Conservation (phyloP, 2,113 vertebrate genomes). For the Psilopogon haemacephalus region DNA sequence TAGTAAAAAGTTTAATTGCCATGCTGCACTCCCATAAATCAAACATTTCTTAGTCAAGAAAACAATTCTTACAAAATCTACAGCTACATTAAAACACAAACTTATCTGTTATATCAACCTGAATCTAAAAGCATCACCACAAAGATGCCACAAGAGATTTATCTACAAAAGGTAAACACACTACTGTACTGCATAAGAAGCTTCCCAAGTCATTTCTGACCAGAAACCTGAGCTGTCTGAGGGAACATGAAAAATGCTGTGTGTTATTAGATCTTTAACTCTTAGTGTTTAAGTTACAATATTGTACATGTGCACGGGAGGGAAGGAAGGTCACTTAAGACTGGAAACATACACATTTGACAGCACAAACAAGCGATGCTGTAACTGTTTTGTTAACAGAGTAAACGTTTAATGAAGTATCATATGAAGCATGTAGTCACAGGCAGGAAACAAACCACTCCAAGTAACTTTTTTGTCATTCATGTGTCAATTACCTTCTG, state of each 20-base stretch:
- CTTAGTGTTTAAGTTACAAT: background rate
- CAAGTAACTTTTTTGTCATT: background rate
- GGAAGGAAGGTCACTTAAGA: background rate
- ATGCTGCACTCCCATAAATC: background rate
- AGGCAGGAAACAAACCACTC: background rate
- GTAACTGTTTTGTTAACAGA: too few relatives aligned
- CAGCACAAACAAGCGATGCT: background rate
- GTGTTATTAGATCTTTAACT: background rate
- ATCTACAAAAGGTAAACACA: background rate
- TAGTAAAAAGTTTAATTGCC: background rate
- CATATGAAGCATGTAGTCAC: background rate
- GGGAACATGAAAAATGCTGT: background rate
- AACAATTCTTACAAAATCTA: background rate
- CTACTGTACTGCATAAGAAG: background rate
- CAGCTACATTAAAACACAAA: background rate
- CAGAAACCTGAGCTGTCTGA: background rate
- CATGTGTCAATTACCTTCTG: background rate
- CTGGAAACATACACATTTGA: background rate
- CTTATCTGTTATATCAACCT: background rate
- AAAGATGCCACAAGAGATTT: background rate
- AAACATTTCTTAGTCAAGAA: background rate
- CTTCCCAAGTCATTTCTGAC: background rate
- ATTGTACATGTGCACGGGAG: accelerated
- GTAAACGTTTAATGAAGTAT: background rate
- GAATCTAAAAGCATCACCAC: background rate